Base-by-base conservation (phyloP, 2,888 invertebrate genomes). In the Caenorhabditis afra region DNA sequence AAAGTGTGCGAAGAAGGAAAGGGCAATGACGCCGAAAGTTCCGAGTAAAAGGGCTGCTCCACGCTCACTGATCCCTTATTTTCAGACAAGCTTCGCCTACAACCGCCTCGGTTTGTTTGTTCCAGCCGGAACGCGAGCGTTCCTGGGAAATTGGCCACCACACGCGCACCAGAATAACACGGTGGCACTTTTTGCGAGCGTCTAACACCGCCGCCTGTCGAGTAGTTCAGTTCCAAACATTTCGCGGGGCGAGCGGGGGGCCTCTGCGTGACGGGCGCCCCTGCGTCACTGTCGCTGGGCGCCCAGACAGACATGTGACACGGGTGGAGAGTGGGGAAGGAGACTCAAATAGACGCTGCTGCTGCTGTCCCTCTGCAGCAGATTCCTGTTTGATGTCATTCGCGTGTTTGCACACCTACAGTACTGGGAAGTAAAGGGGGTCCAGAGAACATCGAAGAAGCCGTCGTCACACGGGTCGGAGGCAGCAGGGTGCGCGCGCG, bases 251-350 rank as follows among this genome's bases (percentile, higher is more conserved):
- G 29, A 29, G 29, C 29, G 14, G 29, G 14, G 11, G 11, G 29
- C 29, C 23, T 52, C 29, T 29, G 52, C 22, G 52, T 23, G 52
- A 52, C 52, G 52, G 52, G 23, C 18, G 18, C 41, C 22, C 22
- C 45, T 35, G 22, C 50, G 65, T 68, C 45, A 49, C 59, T 59
- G 29, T 52, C 44, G 29, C 29, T 41, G 41, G 23, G 50, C 50
- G 50, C 55, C 47, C 62, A 71, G 71, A 71, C 71, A 62, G 71
- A 49, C 71, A 71, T 64, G 71, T 71, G 71, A 29, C 29, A 29
- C 29, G 29, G 29, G 29, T 5, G 7, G 29, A 29, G 29, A 29
- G 29, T 5, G 7, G 29, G 7, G 29, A 29, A 29, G 29, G 29
- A 29, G 29, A 71, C 55, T 71, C 62, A 71, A 71, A 68, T 45